Percentiles rank a stretch among this genome's conserved stretches.
These are phyloP conservation scores for Cydia fagiglandana DNA, from an alignment of 1,140 invertebrate genomes.

Conservation along the genomic window DNA sequence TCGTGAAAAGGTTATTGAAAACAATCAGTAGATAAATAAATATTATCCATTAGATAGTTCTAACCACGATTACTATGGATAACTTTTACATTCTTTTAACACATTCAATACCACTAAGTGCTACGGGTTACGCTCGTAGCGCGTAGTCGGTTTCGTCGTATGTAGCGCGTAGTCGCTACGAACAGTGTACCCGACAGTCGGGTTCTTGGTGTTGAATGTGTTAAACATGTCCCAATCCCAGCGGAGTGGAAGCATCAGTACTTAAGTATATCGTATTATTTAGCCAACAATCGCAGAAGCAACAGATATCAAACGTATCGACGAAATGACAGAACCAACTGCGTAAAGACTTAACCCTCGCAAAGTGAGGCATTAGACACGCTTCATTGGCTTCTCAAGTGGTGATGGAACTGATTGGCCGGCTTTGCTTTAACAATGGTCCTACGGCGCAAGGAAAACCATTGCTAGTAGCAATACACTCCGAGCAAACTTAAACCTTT, in stretches of 20 bases:
- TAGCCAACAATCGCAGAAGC: slow-evolving; percentile 39
- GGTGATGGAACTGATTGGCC: slow-evolving; percentile 76
- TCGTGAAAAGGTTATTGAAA: no score
- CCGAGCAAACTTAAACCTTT: slow-evolving; percentile 40
- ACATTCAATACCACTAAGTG: no score
- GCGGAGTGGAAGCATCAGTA: neutral
- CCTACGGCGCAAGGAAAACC: slow-evolving; percentile 41
- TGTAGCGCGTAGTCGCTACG: no score
- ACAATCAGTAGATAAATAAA: no score
- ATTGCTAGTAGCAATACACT: slow-evolving; percentile 32
- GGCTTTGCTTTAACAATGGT: slow-evolving; percentile 69
- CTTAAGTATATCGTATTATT: neutral
- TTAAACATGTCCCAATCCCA: neutral
- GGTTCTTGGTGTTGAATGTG: no score
- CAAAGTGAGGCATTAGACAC: slow-evolving; percentile 65
- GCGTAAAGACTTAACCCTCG: slow-evolving; percentile 71
- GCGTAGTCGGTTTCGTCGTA: no score
- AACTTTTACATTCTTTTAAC: neutral
- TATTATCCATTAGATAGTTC: no score
- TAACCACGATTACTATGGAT: neutral
- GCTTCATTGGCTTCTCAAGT: slow-evolving; percentile 74
- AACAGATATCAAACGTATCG: slow-evolving; percentile 55
- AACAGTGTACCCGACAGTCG: no score
- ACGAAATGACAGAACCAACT: slow-evolving; percentile 74
- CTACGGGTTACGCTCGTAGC: no score